These are phyloP conservation scores for Alauda arvensis DNA, from an alignment of 2,797 vertebrate species.

Conservation along the genomic window DNA sequence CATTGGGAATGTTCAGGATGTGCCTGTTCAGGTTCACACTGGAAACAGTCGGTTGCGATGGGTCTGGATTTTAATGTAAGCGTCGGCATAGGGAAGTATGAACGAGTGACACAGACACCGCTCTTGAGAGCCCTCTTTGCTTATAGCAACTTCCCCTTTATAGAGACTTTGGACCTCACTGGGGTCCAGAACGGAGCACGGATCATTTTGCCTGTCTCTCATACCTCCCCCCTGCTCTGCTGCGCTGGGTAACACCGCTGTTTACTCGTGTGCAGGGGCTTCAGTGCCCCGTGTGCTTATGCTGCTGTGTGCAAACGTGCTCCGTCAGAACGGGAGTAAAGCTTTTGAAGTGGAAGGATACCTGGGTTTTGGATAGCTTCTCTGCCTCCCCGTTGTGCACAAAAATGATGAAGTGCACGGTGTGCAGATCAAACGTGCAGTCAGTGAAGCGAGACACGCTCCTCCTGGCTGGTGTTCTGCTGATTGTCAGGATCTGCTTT, in stretches of 20 bases:
- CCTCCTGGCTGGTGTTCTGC: not conserved
- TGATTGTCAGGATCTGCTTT: not conserved
- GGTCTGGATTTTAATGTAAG: not conserved
- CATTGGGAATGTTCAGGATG: accelerated
- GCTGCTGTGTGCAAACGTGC: not conserved
- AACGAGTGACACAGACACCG: not conserved
- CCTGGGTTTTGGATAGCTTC: not conserved
- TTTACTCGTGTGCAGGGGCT: not conserved
- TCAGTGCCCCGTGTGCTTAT: accelerated
- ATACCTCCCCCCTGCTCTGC: accelerated
- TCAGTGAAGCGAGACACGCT: accelerated
- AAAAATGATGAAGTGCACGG: not conserved
- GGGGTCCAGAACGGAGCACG: accelerated
- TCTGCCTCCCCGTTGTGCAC: accelerated
- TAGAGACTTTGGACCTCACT: not conserved
- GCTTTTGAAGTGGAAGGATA: not conserved
- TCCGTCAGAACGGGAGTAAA: accelerated
- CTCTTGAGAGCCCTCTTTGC: not conserved
- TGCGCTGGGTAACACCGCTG: accelerated
- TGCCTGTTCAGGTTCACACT: not conserved
- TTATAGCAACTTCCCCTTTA: not conserved
- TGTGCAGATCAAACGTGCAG: not conserved
- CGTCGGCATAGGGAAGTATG: not conserved
- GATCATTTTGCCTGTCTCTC: accelerated
- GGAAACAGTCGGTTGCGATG: not conserved